Evolutionary conservation across 2,797 vertebrate genomes (phyloP), one percentile per base, ranked within the genome.

Genomic region (Chelmon rostratus): DNA sequence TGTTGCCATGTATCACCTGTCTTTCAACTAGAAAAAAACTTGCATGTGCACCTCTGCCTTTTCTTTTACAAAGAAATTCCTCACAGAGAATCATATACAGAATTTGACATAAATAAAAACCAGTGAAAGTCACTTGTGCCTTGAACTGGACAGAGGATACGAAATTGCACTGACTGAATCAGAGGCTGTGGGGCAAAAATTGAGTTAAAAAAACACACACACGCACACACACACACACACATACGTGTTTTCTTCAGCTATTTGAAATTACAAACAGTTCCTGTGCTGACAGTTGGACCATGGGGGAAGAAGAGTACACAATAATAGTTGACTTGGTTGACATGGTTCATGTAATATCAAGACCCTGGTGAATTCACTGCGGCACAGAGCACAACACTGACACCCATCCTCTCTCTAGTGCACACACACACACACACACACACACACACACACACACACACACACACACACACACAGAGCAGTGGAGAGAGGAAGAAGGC

Each of bases 351-450:
- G 57, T 79, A 73, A 65, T 63, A 71, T 73, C 67, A 74, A 66
- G 57, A 64, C 78, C 52, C 67, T 70, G 58, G 73, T 75, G 85
- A 65, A 73, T 79, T 89, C 62, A 44, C 77, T 91, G 89, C 64
- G 76, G 73, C 75, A 57, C 54, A 68, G 57, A 83, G 18, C 49
- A 40, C 31, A 44, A 59, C 59, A 63, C 67, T 69, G 61, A 68
- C 46, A 67, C 8, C 35, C 73, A 23, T 72, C 33, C 25, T 50
- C 31, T 69, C 54, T 1, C 42, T 28, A 23, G 52, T 11, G 19
- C 53, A 8, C 61, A 64, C 42, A 12, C 33, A 57, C 12, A 15
- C 8, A 40, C 56, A 59, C 21, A n/a, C n/a, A n/a, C 13, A 64
- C 46, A 53, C 25, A 57, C 31, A 59, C 25, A 62, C 23, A 54